These are phyloP conservation scores for Otis tarda DNA, from an alignment of 2,113 vertebrate genomes.

Conservation along the genomic window DNA sequence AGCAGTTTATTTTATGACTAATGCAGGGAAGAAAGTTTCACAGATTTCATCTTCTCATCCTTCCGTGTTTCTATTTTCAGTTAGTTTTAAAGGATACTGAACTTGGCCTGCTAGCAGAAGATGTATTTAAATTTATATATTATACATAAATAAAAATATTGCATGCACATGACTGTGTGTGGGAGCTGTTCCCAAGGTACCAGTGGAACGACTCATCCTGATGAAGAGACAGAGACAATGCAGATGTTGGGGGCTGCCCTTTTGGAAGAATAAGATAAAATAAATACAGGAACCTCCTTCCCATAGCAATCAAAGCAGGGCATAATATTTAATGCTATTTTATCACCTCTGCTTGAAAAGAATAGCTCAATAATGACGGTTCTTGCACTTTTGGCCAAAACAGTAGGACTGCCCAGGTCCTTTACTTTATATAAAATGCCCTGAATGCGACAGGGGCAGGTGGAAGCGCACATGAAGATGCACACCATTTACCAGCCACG, in stretches of 20 bases:
- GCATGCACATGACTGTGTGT: background rate
- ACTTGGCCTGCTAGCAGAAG: conserved; percentile 21
- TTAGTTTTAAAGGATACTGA: conserved; percentile 48
- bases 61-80: conserved; percentile 62
- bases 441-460: background rate
- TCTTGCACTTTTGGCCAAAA: background rate
- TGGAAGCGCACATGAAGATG: background rate
- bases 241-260: background rate
- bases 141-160: conserved; percentile 15
- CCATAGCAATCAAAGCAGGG: background rate
- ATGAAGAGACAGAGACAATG: background rate
- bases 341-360: background rate
- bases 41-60: conserved; percentile 55
- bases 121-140: conserved; percentile 47
- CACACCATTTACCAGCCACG: background rate
- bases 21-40: conserved; percentile 43
- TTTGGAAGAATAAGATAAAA: background rate
- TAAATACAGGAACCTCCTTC: background rate
- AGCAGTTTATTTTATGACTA: conserved; percentile 55
- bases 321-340: background rate
- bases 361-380: background rate
- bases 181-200: conserved; percentile 56
- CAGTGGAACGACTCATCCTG: background rate
- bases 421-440: background rate
- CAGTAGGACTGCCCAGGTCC: background rate